phyloP scores from a whole-genome alignment of 2,888 invertebrate species.

The Aelia acuminata region DNA sequence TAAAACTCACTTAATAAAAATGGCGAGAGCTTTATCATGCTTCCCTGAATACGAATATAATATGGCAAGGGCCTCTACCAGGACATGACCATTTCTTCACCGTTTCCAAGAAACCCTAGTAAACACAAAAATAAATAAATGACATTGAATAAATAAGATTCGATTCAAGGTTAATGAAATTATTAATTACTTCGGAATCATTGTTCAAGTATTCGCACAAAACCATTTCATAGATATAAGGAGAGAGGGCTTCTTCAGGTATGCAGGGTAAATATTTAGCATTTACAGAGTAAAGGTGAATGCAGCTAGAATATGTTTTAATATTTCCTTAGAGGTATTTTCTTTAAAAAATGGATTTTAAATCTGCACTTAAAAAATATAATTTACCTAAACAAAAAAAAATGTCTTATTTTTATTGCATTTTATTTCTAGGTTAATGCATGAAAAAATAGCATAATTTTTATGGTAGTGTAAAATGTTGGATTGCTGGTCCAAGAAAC shows the following conservation, averaged over 20 bases:
- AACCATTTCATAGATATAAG: conserved; percentile 94
- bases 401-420: too few relatives aligned
- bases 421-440: too few relatives aligned
- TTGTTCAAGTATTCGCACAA: conserved; percentile 91
- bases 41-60: conserved; percentile 89
- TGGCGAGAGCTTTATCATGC: conserved; percentile 91
- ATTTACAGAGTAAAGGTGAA: too few relatives aligned
- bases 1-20: conserved; percentile 83
- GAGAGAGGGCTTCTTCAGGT: conserved; percentile 79
- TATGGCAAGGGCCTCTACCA: conserved; percentile 88
- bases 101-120: conserved; percentile 83
- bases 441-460: too few relatives aligned
- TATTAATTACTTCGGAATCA: conserved; percentile 77
- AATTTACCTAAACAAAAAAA: too few relatives aligned
- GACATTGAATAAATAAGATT: neutral
- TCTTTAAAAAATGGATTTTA: too few relatives aligned
- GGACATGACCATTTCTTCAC: conserved; percentile 89
- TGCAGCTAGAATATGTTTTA: too few relatives aligned
- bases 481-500: too few relatives aligned
- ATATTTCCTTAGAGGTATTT: too few relatives aligned
- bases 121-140: conserved; percentile 61
- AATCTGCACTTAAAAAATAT: too few relatives aligned
- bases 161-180: neutral
- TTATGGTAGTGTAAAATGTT: too few relatives aligned
- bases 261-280: conserved; percentile 84